These are phyloP conservation scores for Corydoras maculifer DNA, from an alignment of 2,113 vertebrate genomes.

Conservation along the genomic window DNA sequence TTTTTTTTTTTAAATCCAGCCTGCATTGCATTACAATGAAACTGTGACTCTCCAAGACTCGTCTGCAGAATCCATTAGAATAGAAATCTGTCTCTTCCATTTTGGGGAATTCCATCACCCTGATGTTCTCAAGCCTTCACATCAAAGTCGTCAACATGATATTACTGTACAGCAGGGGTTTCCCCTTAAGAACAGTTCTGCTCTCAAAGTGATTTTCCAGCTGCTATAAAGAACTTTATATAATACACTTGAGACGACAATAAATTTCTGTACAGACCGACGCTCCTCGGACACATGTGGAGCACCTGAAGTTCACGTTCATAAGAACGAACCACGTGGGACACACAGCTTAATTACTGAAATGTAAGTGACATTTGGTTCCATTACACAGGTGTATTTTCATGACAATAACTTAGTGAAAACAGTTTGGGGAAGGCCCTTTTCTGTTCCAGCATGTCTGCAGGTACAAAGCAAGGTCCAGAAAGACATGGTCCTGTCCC, in stretches of 20 bases:
- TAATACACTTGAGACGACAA: slow-evolving; percentile 45
- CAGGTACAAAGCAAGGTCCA: too few species aligned
- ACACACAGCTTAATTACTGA: not conserved
- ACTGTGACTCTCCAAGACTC: not conserved
- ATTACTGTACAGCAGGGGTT: slow-evolving; percentile 38
- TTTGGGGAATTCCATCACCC: slow-evolving; percentile 29
- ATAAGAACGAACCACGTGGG: too few species aligned
- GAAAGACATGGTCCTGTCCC: too few species aligned
- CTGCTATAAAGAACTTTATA: slow-evolving; percentile 40
- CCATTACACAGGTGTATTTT: too few species aligned
- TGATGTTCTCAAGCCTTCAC: slow-evolving; percentile 39
- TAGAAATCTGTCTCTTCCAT: not conserved
- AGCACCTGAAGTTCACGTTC: not conserved
- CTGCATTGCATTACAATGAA: not conserved
- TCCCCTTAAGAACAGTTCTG: slow-evolving; percentile 53
- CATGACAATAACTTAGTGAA: too few species aligned
- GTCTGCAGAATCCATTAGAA: slow-evolving; percentile 12
- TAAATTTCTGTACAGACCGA: slow-evolving; percentile 43
- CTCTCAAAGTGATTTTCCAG: slow-evolving; percentile 49
- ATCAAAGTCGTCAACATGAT: slow-evolving; percentile 49
- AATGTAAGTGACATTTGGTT: not conserved
- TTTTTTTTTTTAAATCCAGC: not conserved
- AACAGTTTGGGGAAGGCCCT: too few species aligned
- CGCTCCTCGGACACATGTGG: slow-evolving; percentile 25
- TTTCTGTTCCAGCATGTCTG: too few species aligned